Evolutionary conservation across 2,113 vertebrate species (phyloP), one percentile per base, ranked within the genome.

Genomic region (Lagopus leucura): DNA sequence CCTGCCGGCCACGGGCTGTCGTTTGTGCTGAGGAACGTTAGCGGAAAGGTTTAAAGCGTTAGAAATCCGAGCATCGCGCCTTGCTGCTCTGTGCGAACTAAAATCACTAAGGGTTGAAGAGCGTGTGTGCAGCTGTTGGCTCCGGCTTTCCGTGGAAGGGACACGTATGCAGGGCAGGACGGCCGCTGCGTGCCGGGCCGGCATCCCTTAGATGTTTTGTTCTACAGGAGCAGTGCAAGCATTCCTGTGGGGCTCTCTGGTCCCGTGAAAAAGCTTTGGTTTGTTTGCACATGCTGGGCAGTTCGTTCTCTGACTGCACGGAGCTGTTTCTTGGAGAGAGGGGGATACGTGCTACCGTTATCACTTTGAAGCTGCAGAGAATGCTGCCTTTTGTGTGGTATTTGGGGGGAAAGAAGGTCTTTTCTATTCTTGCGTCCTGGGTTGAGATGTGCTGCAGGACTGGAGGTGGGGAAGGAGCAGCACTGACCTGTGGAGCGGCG

Each of bases 391-490:
- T 34, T 61, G 0, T n/a, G 11, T n/a, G 36, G 40, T 24, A 15
- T 74, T 90, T 86, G 81, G 32, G 71, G 71, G 92, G 47, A 52
- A 22, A 40, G 70, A 52, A 36, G 38, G 58, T 76, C 25, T 78
- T 72, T 17, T 70, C 45, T 48, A 19, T 36, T 88, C 8, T 22
- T 52, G n/a, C 18, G 38, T 69, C 19, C 10, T 36, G 34, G 3
- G 5, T 43, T 88, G 47, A 48, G 71, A 52, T 71, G 80, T 10
- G 13, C 8, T 84, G 42, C 48, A 61, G 76, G 65, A 48, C 60
- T 3, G 15, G 72, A 84, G 38, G 17, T 10, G 15, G 75, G 18
- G 16, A 38, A 19, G 1, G 69, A 69, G 34, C 2, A 0, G 11
- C 70, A 58, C 42, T 63, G 28, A 25, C n/a, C 22, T 14, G 15